Percentiles rank a stretch among this genome's conserved stretches.
phyloP scores from a whole-genome alignment of 2,888 invertebrate species.

The Athalia circularis region DNA sequence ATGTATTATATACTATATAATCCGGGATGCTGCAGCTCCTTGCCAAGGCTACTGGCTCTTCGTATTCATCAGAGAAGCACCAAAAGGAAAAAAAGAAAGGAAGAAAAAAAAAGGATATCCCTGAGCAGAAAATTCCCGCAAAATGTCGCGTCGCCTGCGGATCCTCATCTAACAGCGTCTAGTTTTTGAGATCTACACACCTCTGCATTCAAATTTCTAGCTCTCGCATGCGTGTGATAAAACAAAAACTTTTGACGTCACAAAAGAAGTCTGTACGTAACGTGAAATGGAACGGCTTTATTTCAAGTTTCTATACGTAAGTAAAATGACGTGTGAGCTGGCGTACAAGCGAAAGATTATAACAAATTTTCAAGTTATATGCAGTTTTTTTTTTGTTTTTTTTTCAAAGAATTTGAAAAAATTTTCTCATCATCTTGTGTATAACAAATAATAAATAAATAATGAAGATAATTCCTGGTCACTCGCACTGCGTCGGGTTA shows the following conservation, averaged over 20 bases:
- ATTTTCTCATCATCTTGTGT: background rate
- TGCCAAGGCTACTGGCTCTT: background rate
- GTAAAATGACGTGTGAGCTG: no score
- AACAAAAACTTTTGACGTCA: no score
- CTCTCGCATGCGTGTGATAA: no score
- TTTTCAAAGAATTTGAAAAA: background rate
- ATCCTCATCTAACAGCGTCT: no score
- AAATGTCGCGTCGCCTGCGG: slow-evolving; percentile 1
- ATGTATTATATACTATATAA: background rate
- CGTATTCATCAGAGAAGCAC: slow-evolving; percentile 1
- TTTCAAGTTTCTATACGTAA: no score
- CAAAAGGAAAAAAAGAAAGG: no score
- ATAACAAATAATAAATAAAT: slow-evolving; percentile 6
- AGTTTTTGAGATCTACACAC: no score
- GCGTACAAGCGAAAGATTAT: no score
- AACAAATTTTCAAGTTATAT: slow-evolving; percentile 28
- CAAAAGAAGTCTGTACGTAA: no score
- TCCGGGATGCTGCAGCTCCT: background rate
- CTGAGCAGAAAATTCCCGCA: background rate
- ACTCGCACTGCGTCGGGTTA: slow-evolving; percentile 64
- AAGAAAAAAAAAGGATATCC: background rate
- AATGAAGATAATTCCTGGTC: slow-evolving; percentile 26
- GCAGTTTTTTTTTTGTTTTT: slow-evolving; percentile 41
- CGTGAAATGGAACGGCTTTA: no score
- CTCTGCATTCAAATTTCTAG: no score